Percentiles rank a stretch among this genome's conserved stretches.
These are phyloP conservation scores for Muscicapa adusta DNA, from an alignment of 2,113 vertebrate genomes.

Conservation along the genomic window DNA sequence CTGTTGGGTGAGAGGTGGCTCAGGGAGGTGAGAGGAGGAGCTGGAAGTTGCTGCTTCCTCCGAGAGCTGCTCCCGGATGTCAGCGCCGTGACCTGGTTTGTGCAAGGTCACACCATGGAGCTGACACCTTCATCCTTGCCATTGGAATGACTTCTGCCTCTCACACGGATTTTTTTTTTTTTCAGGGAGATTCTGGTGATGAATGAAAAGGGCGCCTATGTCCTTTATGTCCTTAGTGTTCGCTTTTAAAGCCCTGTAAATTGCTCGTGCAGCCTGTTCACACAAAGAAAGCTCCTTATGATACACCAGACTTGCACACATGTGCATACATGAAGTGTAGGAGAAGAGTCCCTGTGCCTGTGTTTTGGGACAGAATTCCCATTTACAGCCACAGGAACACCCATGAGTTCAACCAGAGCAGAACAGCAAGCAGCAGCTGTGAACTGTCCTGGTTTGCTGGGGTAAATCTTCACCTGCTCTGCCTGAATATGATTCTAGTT, in stretches of 20 bases:
- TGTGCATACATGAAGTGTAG: background rate
- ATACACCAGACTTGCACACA: background rate
- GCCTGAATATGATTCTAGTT: background rate
- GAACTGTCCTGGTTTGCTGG: background rate
- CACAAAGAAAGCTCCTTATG: background rate
- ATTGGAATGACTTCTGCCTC: background rate
- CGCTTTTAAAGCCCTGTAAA: background rate
- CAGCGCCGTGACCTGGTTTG: background rate
- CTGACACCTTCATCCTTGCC: background rate
- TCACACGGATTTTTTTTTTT: accelerated
- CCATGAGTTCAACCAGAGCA: background rate
- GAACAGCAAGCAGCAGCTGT: background rate
- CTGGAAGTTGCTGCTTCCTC: background rate
- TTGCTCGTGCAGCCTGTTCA: background rate
- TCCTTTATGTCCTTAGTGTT: background rate
- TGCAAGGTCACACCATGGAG: accelerated
- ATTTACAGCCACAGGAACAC: background rate
- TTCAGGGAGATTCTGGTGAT: background rate
- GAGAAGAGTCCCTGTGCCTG: background rate
- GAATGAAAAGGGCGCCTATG: background rate
- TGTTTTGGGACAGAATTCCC: background rate
- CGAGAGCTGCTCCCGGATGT: background rate
- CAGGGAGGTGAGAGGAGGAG: background rate
- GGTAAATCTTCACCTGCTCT: background rate
- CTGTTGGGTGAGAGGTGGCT: background rate